Evolutionary conservation across 2,113 vertebrate species (phyloP).

Genomic region (Cochlearius cochlearius): DNA sequence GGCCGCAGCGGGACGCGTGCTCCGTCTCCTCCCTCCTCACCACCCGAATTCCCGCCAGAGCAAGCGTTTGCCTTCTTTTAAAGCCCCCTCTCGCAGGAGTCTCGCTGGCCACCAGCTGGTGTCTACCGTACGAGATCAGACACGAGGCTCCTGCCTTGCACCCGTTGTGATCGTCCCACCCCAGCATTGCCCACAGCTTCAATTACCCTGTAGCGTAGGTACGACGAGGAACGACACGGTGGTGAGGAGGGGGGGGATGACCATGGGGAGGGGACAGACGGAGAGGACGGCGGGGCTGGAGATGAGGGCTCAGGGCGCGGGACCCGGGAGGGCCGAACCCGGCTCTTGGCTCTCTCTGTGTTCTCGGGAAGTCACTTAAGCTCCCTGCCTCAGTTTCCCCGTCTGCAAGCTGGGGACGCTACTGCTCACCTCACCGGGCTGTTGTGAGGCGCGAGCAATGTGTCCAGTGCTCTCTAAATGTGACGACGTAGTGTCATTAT

Average conservation of each 20-base stretch:
- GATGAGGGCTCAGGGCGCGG: not conserved
- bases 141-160: not conserved
- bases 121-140: not conserved
- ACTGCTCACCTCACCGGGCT: not conserved
- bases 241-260: not conserved
- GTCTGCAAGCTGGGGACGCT: not conserved
- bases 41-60: not conserved
- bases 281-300: not conserved
- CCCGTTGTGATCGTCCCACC: not conserved
- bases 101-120: not conserved
- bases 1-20: not conserved
- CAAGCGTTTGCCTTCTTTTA: not conserved
- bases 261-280: accelerated
- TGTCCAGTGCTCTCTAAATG: not conserved
- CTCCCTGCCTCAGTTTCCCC: conserved; percentile 33
- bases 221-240: not conserved
- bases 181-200: not conserved
- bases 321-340: not conserved
- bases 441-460: not conserved
- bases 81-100: accelerated
- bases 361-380: not conserved
- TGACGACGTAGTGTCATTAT: not conserved
- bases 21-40: not conserved
- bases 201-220: not conserved
- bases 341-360: not conserved